A percentile compares a stretch with the other conserved stretches of the same genome.
Evolutionary conservation across 2,113 vertebrate genomes (phyloP).

Genomic region (Alligator sinensis): DNA sequence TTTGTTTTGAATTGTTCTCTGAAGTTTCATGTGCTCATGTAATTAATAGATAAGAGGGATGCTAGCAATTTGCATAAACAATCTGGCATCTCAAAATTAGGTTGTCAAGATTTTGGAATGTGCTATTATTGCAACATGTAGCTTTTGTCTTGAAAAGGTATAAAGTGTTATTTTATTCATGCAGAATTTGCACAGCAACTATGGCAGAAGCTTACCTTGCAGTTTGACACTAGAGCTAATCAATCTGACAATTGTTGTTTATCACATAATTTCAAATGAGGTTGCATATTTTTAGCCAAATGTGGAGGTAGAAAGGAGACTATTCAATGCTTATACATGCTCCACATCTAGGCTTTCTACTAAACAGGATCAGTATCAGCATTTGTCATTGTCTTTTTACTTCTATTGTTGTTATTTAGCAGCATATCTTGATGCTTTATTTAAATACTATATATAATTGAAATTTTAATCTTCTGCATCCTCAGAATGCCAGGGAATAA

Average conservation of each 20-base stretch:
- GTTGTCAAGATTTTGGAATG: not conserved
- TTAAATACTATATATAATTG: not conserved
- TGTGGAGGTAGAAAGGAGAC: not conserved
- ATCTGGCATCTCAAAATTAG: not conserved
- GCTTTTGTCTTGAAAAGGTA: not conserved
- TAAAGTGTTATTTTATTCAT: not conserved
- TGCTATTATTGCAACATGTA: not conserved
- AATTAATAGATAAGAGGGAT: not conserved
- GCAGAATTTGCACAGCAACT: not conserved
- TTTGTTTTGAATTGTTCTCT: not conserved
- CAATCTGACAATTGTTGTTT: not conserved
- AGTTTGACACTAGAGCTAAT: not conserved
- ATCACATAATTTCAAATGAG: not conserved
- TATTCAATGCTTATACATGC: not conserved
- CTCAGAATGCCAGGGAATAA: slow-evolving; percentile 47
- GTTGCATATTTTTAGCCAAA: not conserved
- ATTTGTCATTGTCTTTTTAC: not conserved
- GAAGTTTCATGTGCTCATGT: not conserved
- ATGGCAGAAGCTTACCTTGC: not conserved
- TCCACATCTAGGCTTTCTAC: not conserved
- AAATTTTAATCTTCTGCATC: slow-evolving; percentile 47
- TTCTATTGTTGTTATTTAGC: not conserved
- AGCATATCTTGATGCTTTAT: not conserved
- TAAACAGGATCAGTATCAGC: not conserved
- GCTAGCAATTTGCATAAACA: not conserved